Percentiles rank a stretch among this genome's conserved stretches.
Evolutionary conservation across 2,797 vertebrate genomes (phyloP).

Genomic region (Chiroxiphia lanceolata): DNA sequence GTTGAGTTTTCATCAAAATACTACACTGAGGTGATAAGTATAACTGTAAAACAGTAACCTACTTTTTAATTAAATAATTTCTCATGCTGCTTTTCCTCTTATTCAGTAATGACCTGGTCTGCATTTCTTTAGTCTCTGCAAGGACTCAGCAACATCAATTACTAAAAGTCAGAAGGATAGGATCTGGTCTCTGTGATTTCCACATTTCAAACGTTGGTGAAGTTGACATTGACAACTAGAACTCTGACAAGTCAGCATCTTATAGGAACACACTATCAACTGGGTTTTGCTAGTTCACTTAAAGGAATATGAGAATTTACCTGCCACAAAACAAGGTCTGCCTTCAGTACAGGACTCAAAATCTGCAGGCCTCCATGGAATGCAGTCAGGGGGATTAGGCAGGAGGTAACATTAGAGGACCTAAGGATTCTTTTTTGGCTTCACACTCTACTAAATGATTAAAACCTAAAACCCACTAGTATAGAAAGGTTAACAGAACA

Average conservation of each 20-base stretch:
- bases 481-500: background rate
- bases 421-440: background rate
- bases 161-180: background rate
- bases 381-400: background rate
- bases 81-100: background rate
- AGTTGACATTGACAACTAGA: background rate
- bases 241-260: background rate
- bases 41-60: background rate
- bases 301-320: background rate
- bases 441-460: background rate
- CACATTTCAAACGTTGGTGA: background rate
- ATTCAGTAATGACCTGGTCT: background rate
- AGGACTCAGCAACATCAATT: background rate
- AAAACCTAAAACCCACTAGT: background rate
- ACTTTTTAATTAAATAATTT: background rate
- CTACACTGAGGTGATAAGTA: background rate
- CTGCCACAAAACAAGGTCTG: background rate
- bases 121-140: background rate
- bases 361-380: background rate
- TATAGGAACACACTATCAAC: background rate
- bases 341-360: background rate
- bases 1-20: background rate
- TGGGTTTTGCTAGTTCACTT: background rate
- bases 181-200: background rate
- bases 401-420: background rate